These are phyloP conservation scores for Homalodisca vitripennis DNA, from an alignment of 1,140 invertebrate species.

Conservation along the genomic window DNA sequence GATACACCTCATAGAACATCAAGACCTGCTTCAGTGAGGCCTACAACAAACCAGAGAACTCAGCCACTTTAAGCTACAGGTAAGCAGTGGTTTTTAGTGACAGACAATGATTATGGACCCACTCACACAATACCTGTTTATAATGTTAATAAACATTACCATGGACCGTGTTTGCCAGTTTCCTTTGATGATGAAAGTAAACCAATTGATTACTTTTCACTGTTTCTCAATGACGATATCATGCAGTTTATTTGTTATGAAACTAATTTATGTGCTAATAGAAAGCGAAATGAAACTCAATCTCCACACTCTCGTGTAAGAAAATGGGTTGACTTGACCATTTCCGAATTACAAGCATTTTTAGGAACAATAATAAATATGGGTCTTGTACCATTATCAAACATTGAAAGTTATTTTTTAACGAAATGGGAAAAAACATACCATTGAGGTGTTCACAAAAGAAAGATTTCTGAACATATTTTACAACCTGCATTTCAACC, in stretches of 20 bases:
- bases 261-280: slow-evolving; percentile 10
- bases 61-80: too few species aligned
- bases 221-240: slow-evolving; percentile 9
- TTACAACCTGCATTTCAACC: slow-evolving; percentile 13
- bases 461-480: background rate
- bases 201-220: slow-evolving; percentile 4
- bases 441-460: background rate
- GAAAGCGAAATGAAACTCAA: background rate
- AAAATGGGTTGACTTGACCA: background rate
- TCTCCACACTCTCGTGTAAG: background rate
- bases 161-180: background rate
- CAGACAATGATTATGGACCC: background rate
- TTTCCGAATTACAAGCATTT: background rate
- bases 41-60: too few species aligned
- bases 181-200: background rate
- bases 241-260: slow-evolving; percentile 1
- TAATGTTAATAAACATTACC: slow-evolving; percentile 1
- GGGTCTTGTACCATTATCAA: background rate
- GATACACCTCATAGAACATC: too few species aligned
- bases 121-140: background rate
- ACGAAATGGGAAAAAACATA: background rate
- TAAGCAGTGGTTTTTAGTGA: background rate
- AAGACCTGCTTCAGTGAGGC: too few species aligned
- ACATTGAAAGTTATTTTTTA: slow-evolving; percentile 6
- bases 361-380: slow-evolving; percentile 13